Percentiles rank a stretch among this genome's conserved stretches.
These are phyloP conservation scores for Benthosema pterotum DNA, from an alignment of 2,797 vertebrate genomes.

Conservation along the genomic window DNA sequence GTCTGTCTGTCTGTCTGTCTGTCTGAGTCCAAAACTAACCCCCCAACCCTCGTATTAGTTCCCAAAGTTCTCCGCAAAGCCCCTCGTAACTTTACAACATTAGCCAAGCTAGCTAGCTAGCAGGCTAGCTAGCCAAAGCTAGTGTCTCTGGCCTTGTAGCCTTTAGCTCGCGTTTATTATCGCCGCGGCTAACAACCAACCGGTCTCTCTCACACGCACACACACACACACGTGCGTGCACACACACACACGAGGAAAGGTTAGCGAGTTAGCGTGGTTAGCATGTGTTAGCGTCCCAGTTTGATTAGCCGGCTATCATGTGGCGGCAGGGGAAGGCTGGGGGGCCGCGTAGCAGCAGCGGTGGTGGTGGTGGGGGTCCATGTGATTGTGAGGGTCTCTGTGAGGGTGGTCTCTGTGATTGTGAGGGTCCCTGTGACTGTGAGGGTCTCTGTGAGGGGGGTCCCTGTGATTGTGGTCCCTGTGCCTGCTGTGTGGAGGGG, in stretches of 20 bases:
- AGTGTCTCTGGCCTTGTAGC: conserved; percentile 22
- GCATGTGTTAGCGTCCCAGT: conserved; percentile 69
- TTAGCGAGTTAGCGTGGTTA: conserved; percentile 47
- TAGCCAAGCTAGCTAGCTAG: conserved; percentile 38
- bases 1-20: conserved; percentile 8
- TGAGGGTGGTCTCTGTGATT: too few relatives aligned
- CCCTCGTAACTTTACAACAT: conserved; percentile 46
- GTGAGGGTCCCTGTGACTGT: conserved; percentile 57
- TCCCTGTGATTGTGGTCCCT: conserved; percentile 53
- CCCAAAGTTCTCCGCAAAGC: conserved; percentile 28
- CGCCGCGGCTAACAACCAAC: conserved; percentile 13
- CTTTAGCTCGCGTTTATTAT: conserved; percentile 56
- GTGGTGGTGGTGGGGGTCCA: conserved; percentile 50
- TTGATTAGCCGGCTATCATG: conserved; percentile 45
- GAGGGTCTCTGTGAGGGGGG: conserved; percentile 67
- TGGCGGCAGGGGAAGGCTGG: conserved; percentile 54
- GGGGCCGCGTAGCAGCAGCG: conserved; percentile 61
- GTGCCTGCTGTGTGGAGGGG: conserved; percentile 65
- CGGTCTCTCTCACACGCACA: not conserved
- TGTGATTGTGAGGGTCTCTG: conserved; percentile 13
- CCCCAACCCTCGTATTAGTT: conserved; percentile 8
- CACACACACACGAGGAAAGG: conserved; percentile 35
- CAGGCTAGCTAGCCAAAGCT: conserved; percentile 28
- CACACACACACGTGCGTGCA: conserved; percentile 34
- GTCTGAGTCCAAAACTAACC: conserved; percentile 36